Evolutionary conservation across 2,888 invertebrate genomes (phyloP).

Genomic region (Frankliniella intonsa): DNA sequence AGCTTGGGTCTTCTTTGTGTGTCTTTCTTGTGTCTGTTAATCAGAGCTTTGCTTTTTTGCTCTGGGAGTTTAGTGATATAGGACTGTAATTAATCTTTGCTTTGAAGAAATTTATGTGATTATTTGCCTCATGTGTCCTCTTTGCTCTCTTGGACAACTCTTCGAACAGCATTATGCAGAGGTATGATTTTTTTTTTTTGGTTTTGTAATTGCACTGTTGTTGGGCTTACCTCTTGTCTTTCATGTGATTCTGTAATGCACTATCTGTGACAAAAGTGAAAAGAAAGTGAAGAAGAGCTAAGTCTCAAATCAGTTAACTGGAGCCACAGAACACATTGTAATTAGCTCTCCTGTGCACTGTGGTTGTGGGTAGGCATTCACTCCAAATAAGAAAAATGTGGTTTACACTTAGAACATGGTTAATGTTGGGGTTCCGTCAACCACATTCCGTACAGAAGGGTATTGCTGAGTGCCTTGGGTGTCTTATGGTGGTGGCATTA

Average conservation of each 20-base stretch:
- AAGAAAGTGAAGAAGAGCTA: neutral
- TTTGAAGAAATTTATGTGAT: neutral
- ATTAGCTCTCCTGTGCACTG: constrained; percentile 28
- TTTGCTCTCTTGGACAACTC: constrained; percentile 18
- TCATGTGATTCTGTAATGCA: neutral
- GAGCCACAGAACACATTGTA: constrained; percentile 14
- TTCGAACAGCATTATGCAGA: constrained; percentile 26
- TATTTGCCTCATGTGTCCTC: constrained; percentile 10
- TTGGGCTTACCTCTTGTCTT: neutral
- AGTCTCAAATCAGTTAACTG: neutral
- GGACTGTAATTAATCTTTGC: neutral
- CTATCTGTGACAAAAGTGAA: constrained; percentile 25
- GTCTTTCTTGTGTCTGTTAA: constrained; percentile 2
- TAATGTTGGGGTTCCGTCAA: neutral
- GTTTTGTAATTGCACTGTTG: neutral
- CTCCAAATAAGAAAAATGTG: constrained; percentile 31
- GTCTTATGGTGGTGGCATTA: too few relatives aligned
- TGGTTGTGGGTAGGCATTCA: constrained; percentile 16
- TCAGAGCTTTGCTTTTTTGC: neutral
- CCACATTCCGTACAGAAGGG: neutral
- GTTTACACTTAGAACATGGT: constrained; percentile 31
- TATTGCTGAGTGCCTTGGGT: too few relatives aligned
- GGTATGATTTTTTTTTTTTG: constrained; percentile 12
- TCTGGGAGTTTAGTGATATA: neutral
- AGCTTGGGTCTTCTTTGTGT: neutral